Base-by-base conservation (phyloP, 1,140 invertebrate genomes). In the Procambarus clarkii region DNA sequence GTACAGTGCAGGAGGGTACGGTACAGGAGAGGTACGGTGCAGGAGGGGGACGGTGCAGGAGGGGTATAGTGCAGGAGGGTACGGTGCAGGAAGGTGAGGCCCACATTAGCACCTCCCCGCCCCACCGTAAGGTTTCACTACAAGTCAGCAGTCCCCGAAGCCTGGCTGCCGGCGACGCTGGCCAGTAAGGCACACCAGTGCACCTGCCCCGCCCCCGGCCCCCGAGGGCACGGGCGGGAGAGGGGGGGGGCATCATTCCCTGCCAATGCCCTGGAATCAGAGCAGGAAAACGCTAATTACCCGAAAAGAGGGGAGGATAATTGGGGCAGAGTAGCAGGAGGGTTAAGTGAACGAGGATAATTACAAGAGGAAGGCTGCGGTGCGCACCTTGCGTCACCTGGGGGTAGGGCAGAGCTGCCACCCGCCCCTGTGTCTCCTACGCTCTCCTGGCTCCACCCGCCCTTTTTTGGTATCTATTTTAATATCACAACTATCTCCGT, bases 391-490 rank as follows among this genome's bases (percentile, higher is more conserved):
- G 88, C 88, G 88, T 90, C 88, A 90, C 88, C 88, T 54, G 48
- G 80, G 71, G 88, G 58, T 46, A n/a, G 54, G 48, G 79, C 64
- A 69, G 60, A 58, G 71, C 79, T 44, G 69, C 69, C 78, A 48
- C 50, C 86, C 77, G 77, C 50, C 80, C 46, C 60, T 48, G 71
- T 90, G 88, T 90, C 88, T 90, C 88, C 88, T 90, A 88, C 86
- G 78, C 77, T 81, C 78, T 48, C 24, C 64, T 90, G 88, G 69
- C 88, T 90, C 88, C 88, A 90, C 88, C 87, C 69, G 69, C n/a
- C 88, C 80, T 90, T 90, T 90, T 90, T 90, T 83, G 88, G 80
- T 83, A 84, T 69, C 48, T 58, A 77, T 90, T 90, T 90, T 83
- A 90, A 84, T 77, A 83, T 84, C 84, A 84, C 18, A 76, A 77